Evolutionary conservation across 2,113 vertebrate species (phyloP).

Genomic region (Hydrochoerus hydrochaeris): DNA sequence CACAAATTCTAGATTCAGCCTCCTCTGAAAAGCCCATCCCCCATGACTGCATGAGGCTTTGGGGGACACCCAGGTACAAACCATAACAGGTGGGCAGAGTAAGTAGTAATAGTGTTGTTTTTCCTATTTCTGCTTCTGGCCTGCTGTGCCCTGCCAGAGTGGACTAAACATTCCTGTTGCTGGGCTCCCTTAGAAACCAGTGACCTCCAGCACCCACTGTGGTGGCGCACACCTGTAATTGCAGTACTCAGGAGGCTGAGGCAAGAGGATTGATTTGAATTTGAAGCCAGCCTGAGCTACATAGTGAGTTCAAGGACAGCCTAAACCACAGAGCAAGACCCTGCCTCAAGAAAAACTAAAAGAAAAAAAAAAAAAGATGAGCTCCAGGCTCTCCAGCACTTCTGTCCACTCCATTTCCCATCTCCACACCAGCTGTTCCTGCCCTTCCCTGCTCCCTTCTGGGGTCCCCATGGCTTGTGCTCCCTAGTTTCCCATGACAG

Average conservation of each 20-base stretch:
- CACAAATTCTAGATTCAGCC: background rate
- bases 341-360: too few species aligned
- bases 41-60: too few species aligned
- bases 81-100: background rate
- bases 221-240: too few species aligned
- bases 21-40: background rate
- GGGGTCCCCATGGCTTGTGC: background rate
- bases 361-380: background rate
- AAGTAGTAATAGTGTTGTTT: background rate
- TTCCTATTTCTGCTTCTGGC: conserved; percentile 5
- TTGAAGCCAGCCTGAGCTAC: too few species aligned
- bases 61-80: background rate
- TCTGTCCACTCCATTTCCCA: background rate
- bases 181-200: background rate
- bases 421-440: conserved; percentile 47
- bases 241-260: too few species aligned
- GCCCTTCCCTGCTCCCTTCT: conserved; percentile 30
- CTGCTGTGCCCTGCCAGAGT: conserved; percentile 21
- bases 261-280: too few species aligned
- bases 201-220: too few species aligned
- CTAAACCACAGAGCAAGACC: too few species aligned
- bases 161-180: conserved; percentile 53
- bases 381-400: background rate
- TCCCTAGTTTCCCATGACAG: background rate
- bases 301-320: too few species aligned